Percentiles rank a stretch among this genome's conserved stretches.
These are phyloP conservation scores for Ptychadena robeensis DNA, from an alignment of 2,797 vertebrate genomes.

Conservation along the genomic window DNA sequence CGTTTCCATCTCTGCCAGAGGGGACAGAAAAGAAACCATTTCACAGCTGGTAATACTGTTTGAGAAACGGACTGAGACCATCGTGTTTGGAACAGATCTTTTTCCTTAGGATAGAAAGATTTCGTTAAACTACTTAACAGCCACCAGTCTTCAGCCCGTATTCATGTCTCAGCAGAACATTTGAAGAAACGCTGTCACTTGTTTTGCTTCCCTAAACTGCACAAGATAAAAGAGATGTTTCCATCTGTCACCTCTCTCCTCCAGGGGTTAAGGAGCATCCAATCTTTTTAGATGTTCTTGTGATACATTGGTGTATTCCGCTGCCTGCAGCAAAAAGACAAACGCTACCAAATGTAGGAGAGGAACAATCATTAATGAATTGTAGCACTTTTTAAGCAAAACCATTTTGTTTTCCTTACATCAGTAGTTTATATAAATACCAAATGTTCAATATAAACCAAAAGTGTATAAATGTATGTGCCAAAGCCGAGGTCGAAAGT, in stretches of 20 bases:
- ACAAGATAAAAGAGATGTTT: constrained; percentile 46
- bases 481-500: not conserved
- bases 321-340: constrained; percentile 32
- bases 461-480: not conserved
- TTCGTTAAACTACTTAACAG: constrained; percentile 31
- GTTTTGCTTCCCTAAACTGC: constrained; percentile 24
- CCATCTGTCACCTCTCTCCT: constrained; percentile 37
- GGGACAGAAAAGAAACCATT: constrained; percentile 13
- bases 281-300: constrained; percentile 5
- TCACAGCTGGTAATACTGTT: constrained; percentile 21
- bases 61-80: constrained; percentile 30
- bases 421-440: too few relatives aligned
- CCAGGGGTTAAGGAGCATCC: constrained; percentile 34
- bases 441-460: not conserved
- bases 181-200: constrained; percentile 26
- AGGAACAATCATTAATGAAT: constrained; percentile 56
- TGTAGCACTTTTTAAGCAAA: not conserved
- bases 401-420: too few relatives aligned
- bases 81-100: constrained; percentile 27
- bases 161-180: constrained; percentile 34
- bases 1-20: constrained; percentile 21
- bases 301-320: constrained; percentile 19
- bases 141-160: constrained; percentile 11
- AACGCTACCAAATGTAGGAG: not conserved
- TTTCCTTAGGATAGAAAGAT: constrained; percentile 46